phyloP scores from a whole-genome alignment of 2,797 vertebrate species.

The Masticophis lateralis region DNA sequence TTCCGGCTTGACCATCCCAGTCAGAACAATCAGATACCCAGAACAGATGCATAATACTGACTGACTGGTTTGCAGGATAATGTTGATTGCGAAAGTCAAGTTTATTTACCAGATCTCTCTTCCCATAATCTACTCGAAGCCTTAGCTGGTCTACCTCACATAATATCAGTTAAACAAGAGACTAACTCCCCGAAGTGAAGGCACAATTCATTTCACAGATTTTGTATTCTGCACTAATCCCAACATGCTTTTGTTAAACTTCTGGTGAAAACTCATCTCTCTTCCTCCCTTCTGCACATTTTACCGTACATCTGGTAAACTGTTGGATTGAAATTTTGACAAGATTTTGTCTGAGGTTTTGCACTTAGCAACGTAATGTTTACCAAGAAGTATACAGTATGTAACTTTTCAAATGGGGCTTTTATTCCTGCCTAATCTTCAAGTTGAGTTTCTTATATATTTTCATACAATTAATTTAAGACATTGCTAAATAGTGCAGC shows the following conservation, averaged over 20 bases:
- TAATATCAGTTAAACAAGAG: neutral
- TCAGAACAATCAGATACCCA: slow-evolving; percentile 13
- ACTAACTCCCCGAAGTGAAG: slow-evolving; percentile 3
- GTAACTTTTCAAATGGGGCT: neutral
- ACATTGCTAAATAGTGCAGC: neutral
- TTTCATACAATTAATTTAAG: neutral
- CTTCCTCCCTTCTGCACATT: neutral
- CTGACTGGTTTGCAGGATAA: slow-evolving; percentile 31
- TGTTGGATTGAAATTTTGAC: neutral
- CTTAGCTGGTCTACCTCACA: neutral
- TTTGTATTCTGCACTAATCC: neutral
- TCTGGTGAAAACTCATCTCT: neutral
- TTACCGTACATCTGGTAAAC: neutral
- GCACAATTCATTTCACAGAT: neutral
- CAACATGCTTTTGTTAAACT: neutral
- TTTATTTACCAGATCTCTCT: neutral
- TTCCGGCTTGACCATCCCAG: slow-evolving; percentile 19
- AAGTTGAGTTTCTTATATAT: neutral
- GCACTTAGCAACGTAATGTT: neutral
- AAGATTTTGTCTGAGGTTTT: neutral
- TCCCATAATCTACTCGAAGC: neutral
- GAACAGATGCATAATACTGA: slow-evolving; percentile 25
- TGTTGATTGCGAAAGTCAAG: neutral
- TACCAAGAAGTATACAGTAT: neutral
- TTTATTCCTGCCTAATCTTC: neutral